Conservation (phyloP, 2,888 invertebrate species). For the Orchesella flavescens region DNA sequence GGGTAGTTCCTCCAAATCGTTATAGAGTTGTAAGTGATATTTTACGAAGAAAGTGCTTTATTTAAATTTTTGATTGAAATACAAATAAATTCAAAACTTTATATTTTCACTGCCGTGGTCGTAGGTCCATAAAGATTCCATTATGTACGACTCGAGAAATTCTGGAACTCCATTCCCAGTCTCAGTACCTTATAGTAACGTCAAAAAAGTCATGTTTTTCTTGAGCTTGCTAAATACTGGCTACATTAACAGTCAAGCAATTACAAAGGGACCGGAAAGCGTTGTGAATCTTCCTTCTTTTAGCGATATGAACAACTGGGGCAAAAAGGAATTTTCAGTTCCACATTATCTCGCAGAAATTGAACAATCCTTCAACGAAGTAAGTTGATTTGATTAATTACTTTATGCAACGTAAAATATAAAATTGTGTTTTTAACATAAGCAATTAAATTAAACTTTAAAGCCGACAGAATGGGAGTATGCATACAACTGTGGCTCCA, state of each 20-base stretch:
- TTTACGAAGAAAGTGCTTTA: too few relatives aligned
- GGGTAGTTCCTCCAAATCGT: neutral
- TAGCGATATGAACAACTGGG: neutral
- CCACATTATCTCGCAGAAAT: too few relatives aligned
- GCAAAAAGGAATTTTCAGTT: neutral
- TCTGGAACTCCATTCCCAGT: neutral
- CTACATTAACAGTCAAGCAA: neutral
- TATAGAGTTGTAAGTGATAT: slow-evolving; percentile 30
- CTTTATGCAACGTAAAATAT: neutral
- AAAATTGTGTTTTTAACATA: too few relatives aligned
- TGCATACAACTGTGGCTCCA: neutral
- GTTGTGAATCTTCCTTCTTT: neutral
- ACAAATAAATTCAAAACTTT: too few relatives aligned
- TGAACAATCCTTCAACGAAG: too few relatives aligned
- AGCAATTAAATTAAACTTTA: too few relatives aligned
- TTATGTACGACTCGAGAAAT: neutral
- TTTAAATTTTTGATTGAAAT: too few relatives aligned
- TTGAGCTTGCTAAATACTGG: neutral
- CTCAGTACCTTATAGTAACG: neutral
- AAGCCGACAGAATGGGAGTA: slow-evolving; percentile 11
- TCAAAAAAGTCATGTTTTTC: neutral
- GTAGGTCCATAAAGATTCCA: slow-evolving; percentile 13
- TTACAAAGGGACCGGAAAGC: neutral
- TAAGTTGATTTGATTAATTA: too few relatives aligned
- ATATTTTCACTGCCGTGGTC: slow-evolving; percentile 3